Base-by-base conservation (phyloP, 2,888 invertebrate species). In the Glaucopsyche alexis region DNA sequence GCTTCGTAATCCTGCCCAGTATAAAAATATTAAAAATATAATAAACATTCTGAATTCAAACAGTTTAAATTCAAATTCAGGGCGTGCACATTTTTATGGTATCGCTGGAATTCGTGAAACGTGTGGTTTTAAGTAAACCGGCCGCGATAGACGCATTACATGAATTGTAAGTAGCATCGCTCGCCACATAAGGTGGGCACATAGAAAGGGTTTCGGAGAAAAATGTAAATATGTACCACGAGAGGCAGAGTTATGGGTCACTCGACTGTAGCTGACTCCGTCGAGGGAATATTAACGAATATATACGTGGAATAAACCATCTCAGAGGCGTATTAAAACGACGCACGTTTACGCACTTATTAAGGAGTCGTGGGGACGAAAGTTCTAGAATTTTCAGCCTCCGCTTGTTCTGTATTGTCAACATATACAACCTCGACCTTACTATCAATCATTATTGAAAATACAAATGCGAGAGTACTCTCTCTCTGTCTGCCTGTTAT, bases 221-320 rank as follows among this genome's bases (percentile, higher is more conserved):
- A 84, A 83, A 85, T 87, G 86, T 88, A 87, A 88, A 88, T 80
- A 80, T 79, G 81, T 81, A 77, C 82, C 85, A 85, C 86, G 84
- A 83, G 82, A 82, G 79, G 75, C 74, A 83, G 82, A 89, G 83
- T 89, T 87, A 89, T 87, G 87, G 87, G 85, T 85, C 85, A 87
- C 81, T 85, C 85, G 87, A 87, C 85, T 88, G 84, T 81, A 75
- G 82, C 81, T 81, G 81, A 81, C 83, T 80, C 80, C 82, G 81
- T 80, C 82, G 77, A 81, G 83, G 81, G 89, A 87, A 90, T 90
- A 87, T 85, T 84, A 90, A 89, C 84, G 80, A 85, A 83, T 76
- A 77, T 76, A 78, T 80, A 82, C 78, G 78, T 78, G 73, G 74
- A 74, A 76, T 75, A 74, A 77, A 74, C 74, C 66, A 71, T 72